These are phyloP conservation scores for Osmerus mordax DNA, from an alignment of 2,113 vertebrate species.

Conservation along the genomic window DNA sequence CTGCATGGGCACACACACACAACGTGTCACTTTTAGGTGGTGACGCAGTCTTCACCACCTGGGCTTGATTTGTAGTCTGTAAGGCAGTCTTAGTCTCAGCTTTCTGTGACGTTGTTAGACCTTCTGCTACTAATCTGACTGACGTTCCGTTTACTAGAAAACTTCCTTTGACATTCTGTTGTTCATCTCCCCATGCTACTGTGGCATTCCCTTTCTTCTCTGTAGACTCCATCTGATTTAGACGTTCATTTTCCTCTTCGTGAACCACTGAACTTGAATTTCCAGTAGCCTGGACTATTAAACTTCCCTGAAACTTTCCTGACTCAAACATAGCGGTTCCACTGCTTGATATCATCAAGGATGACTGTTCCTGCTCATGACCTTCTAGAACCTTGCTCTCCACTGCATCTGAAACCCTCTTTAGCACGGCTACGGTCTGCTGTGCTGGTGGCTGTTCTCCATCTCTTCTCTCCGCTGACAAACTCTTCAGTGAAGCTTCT, in stretches of 20 bases:
- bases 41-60: constrained; percentile 20
- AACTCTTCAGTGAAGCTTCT: constrained; percentile 45
- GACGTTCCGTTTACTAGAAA: constrained; percentile 42
- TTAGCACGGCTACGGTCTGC: constrained; percentile 13
- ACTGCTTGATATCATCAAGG: background rate
- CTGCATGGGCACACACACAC: constrained; percentile 28
- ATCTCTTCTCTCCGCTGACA: constrained; percentile 42
- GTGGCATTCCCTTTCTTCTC: constrained; percentile 43
- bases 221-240: constrained; percentile 27
- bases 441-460: constrained; percentile 1
- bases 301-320: constrained; percentile 50
- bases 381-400: too few relatives aligned
- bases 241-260: constrained; percentile 43
- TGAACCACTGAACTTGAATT: constrained; percentile 39
- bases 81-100: constrained; percentile 19
- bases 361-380: constrained; percentile 2
- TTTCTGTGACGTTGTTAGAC: constrained; percentile 40
- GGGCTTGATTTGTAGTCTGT: background rate
- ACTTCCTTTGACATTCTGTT: constrained; percentile 1
- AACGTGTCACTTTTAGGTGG: background rate
- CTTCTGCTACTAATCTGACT: constrained; percentile 22
- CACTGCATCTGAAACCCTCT: background rate
- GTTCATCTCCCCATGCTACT: constrained; percentile 26
- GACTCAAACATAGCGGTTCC: background rate
- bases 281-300: constrained; percentile 48